Evolutionary conservation across 2,113 vertebrate genomes (phyloP), one percentile per base, ranked within the genome.

Genomic region (Myotis lucifugus): DNA sequence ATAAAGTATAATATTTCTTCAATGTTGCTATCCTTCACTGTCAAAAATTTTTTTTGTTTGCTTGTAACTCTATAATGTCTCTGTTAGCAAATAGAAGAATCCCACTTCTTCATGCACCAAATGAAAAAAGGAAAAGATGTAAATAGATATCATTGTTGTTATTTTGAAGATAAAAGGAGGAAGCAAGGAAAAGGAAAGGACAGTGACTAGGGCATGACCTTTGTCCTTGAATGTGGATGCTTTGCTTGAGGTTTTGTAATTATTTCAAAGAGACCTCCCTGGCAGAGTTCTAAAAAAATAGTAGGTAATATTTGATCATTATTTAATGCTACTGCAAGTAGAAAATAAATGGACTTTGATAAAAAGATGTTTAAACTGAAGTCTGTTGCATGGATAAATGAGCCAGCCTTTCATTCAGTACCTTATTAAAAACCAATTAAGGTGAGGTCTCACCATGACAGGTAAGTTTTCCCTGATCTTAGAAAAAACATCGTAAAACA

Each of bases 131-230:
- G 27, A 86, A 90, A 64, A 73, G n/a, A 54, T 76, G 8, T 54
- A 85, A 29, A 9, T 42, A 52, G 34, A 27, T 2, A 48, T 64
- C 54, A 10, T 21, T 32, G 6, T 42, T n/a, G 14, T 61, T n/a
- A 59, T 81, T 88, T 90, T 93, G 88, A 21, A 91, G 93, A 78
- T 73, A 59, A 82, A 59, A 73, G 32, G 59, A 92, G 13, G 27
- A 86, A 50, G 13, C 0, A 86, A 83, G 17, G 25, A 13, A 67
- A 79, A 76, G 17, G 18, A 64, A 91, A 59, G 1, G 50, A 46
- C 7, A 59, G 17, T 32, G 64, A 74, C 23, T n/a, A 61, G 18
- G 11, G 2, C 27, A 46, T 64, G 37, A 11, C 2, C 11, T 81
- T 40, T 48, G 40, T 19, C 15, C 2, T 15, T 79, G 42, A 2